Evolutionary conservation across 2,797 vertebrate species (phyloP), one percentile per base, ranked within the genome.

Genomic region (Xyrichtys novacula): DNA sequence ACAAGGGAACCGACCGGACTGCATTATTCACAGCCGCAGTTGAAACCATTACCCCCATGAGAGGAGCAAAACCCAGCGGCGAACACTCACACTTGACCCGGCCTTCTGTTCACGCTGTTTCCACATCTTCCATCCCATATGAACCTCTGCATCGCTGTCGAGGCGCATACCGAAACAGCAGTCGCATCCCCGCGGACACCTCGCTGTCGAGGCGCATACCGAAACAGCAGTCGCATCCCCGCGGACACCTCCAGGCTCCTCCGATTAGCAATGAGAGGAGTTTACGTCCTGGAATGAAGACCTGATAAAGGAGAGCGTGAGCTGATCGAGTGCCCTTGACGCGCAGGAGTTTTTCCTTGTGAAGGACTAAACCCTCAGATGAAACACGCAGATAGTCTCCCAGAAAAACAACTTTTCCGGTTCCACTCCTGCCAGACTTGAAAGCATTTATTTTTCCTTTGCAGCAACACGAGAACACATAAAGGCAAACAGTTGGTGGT

Each of bases 91-190:
- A 78, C 71, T 82, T 80, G 74, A 86, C 83, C 80, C 43, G 83
- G 77, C 86, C 84, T 85, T 84, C 85, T 81, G 78, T 62, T 83
- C 62, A 48, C 11, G 70, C 80, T 70, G 81, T 60, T 78, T 81
- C 60, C 85, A 76, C 82, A 52, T 81, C 76, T 69, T 78, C 64
- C 46, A 3, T 43, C 65, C 55, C 25, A 43, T 43, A 23, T 80
- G 81, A 83, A 77, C 76, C 75, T 74, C 62, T n/a, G 25, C 63
- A 32, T 56, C 55, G 6, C 65, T n/a, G 65, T 28, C 12, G 84
- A 57, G 48, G 55, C 53, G 83, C 78, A 84, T 85, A 83, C 84
- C 56, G 75, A 89, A 38, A 76, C 62, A 61, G 31, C 1, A 6
- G 23, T 50, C 50, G 4, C 52, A 1, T 80, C 69, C 71, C 65